Evolutionary conservation across 1,140 invertebrate species (phyloP), one percentile per base, ranked within the genome.

Genomic region (Phthorimaea operculella): DNA sequence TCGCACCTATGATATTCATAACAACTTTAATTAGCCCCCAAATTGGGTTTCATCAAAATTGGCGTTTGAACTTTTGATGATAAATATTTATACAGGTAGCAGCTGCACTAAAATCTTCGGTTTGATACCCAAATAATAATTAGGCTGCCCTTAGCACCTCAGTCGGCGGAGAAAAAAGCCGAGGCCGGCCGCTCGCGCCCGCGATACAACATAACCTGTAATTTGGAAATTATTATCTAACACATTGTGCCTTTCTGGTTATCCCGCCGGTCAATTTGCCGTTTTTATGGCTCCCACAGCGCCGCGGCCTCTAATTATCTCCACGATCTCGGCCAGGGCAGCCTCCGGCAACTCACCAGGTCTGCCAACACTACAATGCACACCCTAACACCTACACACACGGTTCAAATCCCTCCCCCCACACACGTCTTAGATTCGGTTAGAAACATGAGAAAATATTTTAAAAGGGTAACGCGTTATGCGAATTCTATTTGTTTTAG

Each of bases 211-310:
- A 74, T 70, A 83, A 82, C 82, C 78, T 83, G 77, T 85, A 85
- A 85, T 85, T 85, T 83, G 79, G 79, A 85, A 85, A 85, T 85
- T 83, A 83, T 83, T 84, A 85, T 85, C 82, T 85, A 85, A 85
- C 82, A 85, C 82, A 85, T 85, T 85, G 77, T 83, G 79, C 78
- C 82, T 85, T 83, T 84, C 78, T 83, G 81, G 72, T 83, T 82
- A 83, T 84, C 81, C 81, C 81, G 81, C 79, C 81, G 81, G 79
- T 84, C 81, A 84, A 82, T 84, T 84, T 81, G 81, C 81, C 72
- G 79, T 84, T 84, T 84, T 84, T 84, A 84, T 84, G 74, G 79
- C 81, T 78, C 72, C 78, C 78, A 81, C 75, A 77, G 74, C 69
- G 78, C 76, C 74, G 76, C 77, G 81, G 73, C 73, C 79, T 85